Conservation (phyloP, 1,140 invertebrate species). For the Chironomus striatipennis region DNA sequence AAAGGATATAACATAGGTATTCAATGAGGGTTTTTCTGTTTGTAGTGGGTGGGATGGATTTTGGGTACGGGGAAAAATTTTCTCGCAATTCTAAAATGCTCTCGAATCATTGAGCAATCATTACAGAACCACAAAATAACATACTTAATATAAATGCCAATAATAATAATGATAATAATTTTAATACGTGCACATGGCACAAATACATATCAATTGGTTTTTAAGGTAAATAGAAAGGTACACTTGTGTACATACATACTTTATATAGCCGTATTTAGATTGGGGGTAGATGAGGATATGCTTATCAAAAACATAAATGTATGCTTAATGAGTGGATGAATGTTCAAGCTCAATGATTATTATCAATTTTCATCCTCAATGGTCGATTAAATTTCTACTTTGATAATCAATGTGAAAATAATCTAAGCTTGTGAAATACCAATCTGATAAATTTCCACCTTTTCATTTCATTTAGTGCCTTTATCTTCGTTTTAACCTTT, state of each 20-base stretch:
- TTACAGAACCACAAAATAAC: neutral
- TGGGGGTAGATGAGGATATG: neutral
- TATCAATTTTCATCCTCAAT: slow-evolving; percentile 18
- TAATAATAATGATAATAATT: neutral
- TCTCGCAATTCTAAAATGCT: neutral
- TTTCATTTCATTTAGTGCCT: neutral
- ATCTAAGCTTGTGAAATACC: neutral
- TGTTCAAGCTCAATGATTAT: slow-evolving; percentile 8
- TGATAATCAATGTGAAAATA: slow-evolving; percentile 15
- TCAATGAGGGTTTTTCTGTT: neutral
- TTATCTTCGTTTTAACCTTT: too few relatives aligned
- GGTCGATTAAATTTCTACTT: slow-evolving; percentile 18
- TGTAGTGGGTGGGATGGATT: too few relatives aligned
- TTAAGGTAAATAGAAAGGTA: neutral
- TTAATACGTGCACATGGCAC: slow-evolving; percentile 12
- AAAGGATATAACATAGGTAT: neutral
- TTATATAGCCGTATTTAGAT: neutral
- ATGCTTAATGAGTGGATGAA: slow-evolving; percentile 12
- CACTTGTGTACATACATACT: neutral
- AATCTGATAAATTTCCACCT: slow-evolving; percentile 4
- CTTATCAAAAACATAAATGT: neutral
- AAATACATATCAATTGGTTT: neutral
- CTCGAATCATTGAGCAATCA: slow-evolving; percentile 4
- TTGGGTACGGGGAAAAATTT: too few relatives aligned
- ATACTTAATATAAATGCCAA: neutral